Evolutionary conservation across 2,797 vertebrate genomes (phyloP).

Genomic region (Xiphophorus birchmanni): DNA sequence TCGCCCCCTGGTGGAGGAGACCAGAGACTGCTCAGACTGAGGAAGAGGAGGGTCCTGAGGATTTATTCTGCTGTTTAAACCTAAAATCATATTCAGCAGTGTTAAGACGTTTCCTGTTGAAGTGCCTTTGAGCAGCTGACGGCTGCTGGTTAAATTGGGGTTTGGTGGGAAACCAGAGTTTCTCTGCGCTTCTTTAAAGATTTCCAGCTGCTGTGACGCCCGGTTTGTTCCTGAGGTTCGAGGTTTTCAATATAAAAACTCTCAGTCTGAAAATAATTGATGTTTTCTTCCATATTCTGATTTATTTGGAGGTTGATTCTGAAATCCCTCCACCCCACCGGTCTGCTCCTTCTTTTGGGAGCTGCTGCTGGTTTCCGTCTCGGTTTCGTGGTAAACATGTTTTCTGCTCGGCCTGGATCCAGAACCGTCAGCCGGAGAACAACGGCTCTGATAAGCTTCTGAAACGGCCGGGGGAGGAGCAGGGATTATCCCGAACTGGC

Average conservation of each 20-base stretch:
- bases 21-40: neutral
- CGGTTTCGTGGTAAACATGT: constrained; percentile 47
- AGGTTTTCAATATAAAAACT: neutral
- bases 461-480: constrained; percentile 24
- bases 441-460: too few species aligned
- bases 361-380: neutral
- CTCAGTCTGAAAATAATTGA: neutral
- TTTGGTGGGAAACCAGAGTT: neutral
- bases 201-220: neutral
- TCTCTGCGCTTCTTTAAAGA: neutral
- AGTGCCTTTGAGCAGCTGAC: neutral
- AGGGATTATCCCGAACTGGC: constrained; percentile 75
- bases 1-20: constrained; percentile 3
- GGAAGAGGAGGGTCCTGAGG: neutral
- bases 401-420: constrained; percentile 38
- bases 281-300: neutral
- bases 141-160: neutral
- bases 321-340: too few species aligned
- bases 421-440: constrained; percentile 47
- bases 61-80: neutral
- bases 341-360: constrained; percentile 31
- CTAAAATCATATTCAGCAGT: neutral
- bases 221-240: neutral
- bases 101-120: neutral
- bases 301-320: too few species aligned